Percentiles rank a stretch among this genome's conserved stretches.
Evolutionary conservation across 2,797 vertebrate species (phyloP).

Genomic region (Pagetopsis macropterus): DNA sequence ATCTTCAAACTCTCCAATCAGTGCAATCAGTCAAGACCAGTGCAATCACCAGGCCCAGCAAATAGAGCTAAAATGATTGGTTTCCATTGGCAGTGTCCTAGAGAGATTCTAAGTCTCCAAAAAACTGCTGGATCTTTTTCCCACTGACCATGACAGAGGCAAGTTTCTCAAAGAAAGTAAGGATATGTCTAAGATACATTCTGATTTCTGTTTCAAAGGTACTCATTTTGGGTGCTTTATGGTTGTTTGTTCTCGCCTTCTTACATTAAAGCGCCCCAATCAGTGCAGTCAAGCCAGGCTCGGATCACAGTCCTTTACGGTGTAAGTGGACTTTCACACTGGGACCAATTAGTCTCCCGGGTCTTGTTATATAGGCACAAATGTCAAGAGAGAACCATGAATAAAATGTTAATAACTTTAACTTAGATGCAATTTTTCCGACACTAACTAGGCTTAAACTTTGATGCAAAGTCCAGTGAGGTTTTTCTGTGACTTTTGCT

Average conservation of each 20-base stretch:
- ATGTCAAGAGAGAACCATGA: slow-evolving; percentile 21
- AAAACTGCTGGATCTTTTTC: slow-evolving; percentile 44
- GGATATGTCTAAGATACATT: slow-evolving; percentile 1
- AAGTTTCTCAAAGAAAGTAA: slow-evolving; percentile 23
- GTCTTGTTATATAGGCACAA: slow-evolving; percentile 40
- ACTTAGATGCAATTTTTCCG: slow-evolving; percentile 40
- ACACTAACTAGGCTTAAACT: slow-evolving; percentile 21
- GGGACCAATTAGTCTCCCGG: slow-evolving; percentile 49
- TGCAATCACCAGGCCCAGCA: slow-evolving; percentile 63
- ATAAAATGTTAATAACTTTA: slow-evolving; percentile 28
- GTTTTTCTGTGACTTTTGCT: slow-evolving; percentile 12
- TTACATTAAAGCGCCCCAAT: slow-evolving; percentile 20
- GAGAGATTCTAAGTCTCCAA: slow-evolving; percentile 33
- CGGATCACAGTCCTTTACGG: slow-evolving; percentile 14
- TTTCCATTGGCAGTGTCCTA: slow-evolving; percentile 42
- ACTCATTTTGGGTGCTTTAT: slow-evolving; percentile 4
- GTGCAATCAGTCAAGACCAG: slow-evolving; percentile 62
- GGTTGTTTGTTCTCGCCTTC: slow-evolving; percentile 20
- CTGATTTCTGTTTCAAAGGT: slow-evolving; percentile 7
- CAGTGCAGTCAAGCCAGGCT: slow-evolving; percentile 20
- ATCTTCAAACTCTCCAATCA: slow-evolving; percentile 67
- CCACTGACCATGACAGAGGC: slow-evolving; percentile 1
- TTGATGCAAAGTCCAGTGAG: slow-evolving; percentile 2
- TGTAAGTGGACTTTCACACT: slow-evolving; percentile 30
- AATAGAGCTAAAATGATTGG: slow-evolving; percentile 60